phyloP scores from a whole-genome alignment of 2,888 invertebrate genomes.

The Acronicta psi region DNA sequence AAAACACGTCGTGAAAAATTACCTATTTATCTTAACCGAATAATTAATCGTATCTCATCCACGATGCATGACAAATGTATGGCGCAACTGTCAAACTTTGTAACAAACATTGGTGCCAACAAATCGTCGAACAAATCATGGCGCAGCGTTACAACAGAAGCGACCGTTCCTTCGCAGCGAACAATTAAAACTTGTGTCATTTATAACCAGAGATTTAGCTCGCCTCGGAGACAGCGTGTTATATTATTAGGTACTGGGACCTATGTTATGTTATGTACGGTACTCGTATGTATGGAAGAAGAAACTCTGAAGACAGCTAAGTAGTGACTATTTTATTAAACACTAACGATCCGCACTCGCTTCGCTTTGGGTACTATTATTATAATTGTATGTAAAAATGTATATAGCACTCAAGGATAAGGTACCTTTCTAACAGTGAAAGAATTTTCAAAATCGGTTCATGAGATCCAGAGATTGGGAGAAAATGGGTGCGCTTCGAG shows the following conservation, averaged over 20 bases:
- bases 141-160: constrained; percentile 46
- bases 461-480: no score
- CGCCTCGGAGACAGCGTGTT: constrained; percentile 48
- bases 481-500: no score
- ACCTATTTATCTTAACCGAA: background rate
- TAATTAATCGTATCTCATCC: constrained; percentile 19
- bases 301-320: background rate
- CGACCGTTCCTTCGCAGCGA: constrained; percentile 46
- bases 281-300: background rate
- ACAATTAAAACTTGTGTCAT: constrained; percentile 63
- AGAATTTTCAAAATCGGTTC: no score
- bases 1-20: constrained; percentile 21
- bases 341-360: no score
- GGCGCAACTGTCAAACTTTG: constrained; percentile 37
- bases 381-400: no score
- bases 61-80: constrained; percentile 26
- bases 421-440: no score
- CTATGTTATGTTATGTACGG: background rate
- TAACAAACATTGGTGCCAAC: constrained; percentile 45
- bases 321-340: no score
- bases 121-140: constrained; percentile 52
- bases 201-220: constrained; percentile 56
- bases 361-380: no score
- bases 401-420: no score
- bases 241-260: constrained; percentile 19